Base-by-base conservation (phyloP, 1,140 invertebrate species). In the Bombus vancouverensis region DNA sequence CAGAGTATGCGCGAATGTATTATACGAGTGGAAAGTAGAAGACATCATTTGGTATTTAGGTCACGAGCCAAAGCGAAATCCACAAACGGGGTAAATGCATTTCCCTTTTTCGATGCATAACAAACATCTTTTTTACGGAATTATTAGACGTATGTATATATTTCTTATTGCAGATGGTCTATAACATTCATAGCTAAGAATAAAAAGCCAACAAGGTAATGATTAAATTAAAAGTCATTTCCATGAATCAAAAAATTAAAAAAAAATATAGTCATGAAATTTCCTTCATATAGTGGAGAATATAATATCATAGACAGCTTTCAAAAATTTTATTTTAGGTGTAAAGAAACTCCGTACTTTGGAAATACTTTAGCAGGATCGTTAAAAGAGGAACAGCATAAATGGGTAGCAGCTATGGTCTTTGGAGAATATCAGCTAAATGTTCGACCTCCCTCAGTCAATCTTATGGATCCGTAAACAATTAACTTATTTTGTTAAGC, bases 21-120 rank as follows among this genome's bases (percentile, higher is more conserved):
- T 97, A 18, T 96, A 96, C 81, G 96, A 96, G 83, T 98, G 97
- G 97, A 96, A 96, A 88, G 96, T 98, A 37, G 97, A 98, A 93
- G 97, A 98, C 92, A 96, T 98, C 70, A 93, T 97, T 13, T 98
- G 97, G 97, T 98, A 98, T 94, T 95, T 98, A 82, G 98, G 98
- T 18, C 96, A 97, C 91, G 98, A 98, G 91, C 93, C 96, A 3
- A 98, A 98, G 92, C 95, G 98, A 80, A 97, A 97, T 93, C 97
- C 97, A n/a, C 97, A 97, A 79, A 96, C 96, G 84, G 96, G 95
- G 96, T 96, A 94, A 91, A 90, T 93, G 82, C 68, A 71, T 2
- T 34, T 44, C 10, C 59, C 28, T 39, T 53, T 44, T 47, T 62
- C 70, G 32, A 34, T 37, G 12, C 10, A 44, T 34, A 53, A 32